Percentiles rank a stretch among this genome's conserved stretches.
Conservation (phyloP, 2,888 invertebrate genomes). For the Gastrophysa polygoni region DNA sequence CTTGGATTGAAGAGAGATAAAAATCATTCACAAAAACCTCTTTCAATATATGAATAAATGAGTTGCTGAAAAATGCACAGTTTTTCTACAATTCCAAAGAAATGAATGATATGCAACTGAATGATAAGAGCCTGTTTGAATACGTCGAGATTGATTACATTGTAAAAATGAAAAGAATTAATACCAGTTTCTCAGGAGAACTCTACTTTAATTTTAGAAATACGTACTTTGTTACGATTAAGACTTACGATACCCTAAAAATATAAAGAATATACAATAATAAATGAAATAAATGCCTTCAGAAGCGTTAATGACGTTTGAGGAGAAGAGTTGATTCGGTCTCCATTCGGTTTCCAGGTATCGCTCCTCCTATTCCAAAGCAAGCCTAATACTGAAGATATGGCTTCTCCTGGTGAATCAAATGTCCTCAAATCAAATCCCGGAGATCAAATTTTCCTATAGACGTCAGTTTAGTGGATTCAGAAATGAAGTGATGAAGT, state of each 20-base stretch:
- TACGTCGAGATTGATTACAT: not conserved
- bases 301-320: not conserved
- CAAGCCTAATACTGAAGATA: too few relatives aligned
- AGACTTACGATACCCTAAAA: not conserved
- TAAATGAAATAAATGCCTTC: conserved; percentile 5
- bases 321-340: not conserved
- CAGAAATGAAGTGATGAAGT: too few relatives aligned
- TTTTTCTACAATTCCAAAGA: conserved; percentile 1
- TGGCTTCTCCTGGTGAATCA: not conserved
- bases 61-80: not conserved
- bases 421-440: not conserved
- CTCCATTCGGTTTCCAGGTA: too few relatives aligned
- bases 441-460: conserved; percentile 1
- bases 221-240: not conserved
- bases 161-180: conserved; percentile 2
- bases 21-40: conserved; percentile 8
- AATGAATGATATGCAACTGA: not conserved
- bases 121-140: not conserved
- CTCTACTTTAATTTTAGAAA: conserved; percentile 2
- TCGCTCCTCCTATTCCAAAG: too few relatives aligned
- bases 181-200: conserved; percentile 2
- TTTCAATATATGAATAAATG: not conserved
- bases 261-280: conserved; percentile 3
- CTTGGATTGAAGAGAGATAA: not conserved
- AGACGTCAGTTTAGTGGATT: too few relatives aligned